Conservation (phyloP, 2,797 vertebrate genomes). For the Falco biarmicus region DNA sequence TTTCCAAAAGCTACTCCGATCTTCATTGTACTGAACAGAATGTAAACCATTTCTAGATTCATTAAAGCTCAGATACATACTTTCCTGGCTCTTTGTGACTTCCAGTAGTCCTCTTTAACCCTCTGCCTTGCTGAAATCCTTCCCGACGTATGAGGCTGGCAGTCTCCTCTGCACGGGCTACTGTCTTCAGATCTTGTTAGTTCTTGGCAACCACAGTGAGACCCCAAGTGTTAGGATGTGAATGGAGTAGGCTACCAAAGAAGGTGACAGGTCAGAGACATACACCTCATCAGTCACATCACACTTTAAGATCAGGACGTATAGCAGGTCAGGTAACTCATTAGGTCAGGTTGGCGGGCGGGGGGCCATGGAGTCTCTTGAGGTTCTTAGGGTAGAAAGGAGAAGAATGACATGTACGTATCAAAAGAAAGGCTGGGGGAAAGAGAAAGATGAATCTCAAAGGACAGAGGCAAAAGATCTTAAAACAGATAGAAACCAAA, state of each 20-base stretch:
- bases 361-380: background rate
- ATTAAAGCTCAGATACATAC: background rate
- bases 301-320: conserved; percentile 5
- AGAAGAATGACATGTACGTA: conserved; percentile 18
- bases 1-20: background rate
- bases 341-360: background rate
- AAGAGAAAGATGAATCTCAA: background rate
- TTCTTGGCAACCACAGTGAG: background rate
- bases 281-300: conserved; percentile 58
- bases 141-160: background rate
- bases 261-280: background rate
- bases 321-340: conserved; percentile 26
- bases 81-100: background rate
- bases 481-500: background rate
- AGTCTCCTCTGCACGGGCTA: background rate
- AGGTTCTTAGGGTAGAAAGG: background rate
- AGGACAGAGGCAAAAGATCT: background rate
- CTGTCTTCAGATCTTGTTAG: conserved; percentile 33
- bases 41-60: background rate
- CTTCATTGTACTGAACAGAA: background rate
- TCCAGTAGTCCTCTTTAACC: background rate
- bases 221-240: background rate
- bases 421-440: background rate
- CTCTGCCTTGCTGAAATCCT: background rate
- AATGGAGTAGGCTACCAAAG: conserved; percentile 41